These are phyloP conservation scores for Hyposoter didymator DNA, from an alignment of 2,888 invertebrate species.

Conservation along the genomic window DNA sequence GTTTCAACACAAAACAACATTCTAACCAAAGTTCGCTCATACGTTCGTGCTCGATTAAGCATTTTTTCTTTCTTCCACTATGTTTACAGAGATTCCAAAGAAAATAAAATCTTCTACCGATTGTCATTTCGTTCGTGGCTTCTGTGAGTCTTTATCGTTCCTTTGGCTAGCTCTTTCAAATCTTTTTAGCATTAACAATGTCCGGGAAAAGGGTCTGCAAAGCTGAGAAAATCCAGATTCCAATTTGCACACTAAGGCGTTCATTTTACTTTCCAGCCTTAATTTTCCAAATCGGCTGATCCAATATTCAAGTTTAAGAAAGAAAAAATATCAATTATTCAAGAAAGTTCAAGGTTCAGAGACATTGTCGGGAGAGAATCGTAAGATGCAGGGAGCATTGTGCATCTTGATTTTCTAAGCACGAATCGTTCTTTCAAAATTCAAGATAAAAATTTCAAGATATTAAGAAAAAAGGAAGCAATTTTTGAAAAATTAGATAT, in stretches of 20 bases:
- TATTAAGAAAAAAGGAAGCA: not conserved
- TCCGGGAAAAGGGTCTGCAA: not conserved
- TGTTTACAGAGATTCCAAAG: not conserved
- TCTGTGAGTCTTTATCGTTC: not conserved
- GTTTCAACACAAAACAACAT: slow-evolving; percentile 1
- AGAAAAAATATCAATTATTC: not conserved
- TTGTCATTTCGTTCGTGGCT: not conserved
- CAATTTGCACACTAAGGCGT: not conserved
- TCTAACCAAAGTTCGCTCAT: not conserved
- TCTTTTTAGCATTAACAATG: not conserved
- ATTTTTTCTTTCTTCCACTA: not conserved
- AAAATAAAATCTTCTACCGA: not conserved
- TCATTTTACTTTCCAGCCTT: too few relatives aligned
- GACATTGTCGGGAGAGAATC: not conserved
- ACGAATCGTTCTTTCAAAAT: not conserved
- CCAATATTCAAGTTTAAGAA: not conserved
- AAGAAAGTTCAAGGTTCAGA: not conserved
- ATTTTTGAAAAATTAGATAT: not conserved
- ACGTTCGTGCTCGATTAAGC: not conserved
- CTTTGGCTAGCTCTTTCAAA: too few relatives aligned
- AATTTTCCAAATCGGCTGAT: not conserved
- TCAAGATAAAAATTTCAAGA: not conserved
- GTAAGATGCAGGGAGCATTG: not conserved
- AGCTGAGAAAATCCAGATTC: not conserved
- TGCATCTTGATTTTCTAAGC: not conserved